A percentile compares a stretch with the other conserved stretches of the same genome.
Conservation (phyloP, 2,888 invertebrate genomes). For the Archips crataeganus region DNA sequence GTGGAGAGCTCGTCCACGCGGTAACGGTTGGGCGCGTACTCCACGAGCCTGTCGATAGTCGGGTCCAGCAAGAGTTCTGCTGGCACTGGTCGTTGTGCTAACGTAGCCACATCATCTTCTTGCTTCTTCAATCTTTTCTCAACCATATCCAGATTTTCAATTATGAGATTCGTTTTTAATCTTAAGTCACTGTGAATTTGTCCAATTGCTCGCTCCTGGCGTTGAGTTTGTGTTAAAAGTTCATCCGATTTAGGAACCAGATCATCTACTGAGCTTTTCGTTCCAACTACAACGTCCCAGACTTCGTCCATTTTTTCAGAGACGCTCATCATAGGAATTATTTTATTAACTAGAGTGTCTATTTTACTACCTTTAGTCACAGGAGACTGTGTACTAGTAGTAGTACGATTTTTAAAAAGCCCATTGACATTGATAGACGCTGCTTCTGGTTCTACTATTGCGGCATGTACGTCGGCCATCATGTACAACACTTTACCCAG, state of each 20-base stretch:
- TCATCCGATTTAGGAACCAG: slow-evolving; percentile 95
- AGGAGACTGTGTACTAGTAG: slow-evolving; percentile 87
- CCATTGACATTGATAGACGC: slow-evolving; percentile 82
- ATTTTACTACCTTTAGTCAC: slow-evolving; percentile 89
- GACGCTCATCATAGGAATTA: slow-evolving; percentile 93
- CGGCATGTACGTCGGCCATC: slow-evolving; percentile 93
- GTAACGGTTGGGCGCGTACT: slow-evolving; percentile 91
- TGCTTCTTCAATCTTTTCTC: slow-evolving; percentile 94
- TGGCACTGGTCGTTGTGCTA: slow-evolving; percentile 91
- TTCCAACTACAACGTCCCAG: slow-evolving; percentile 95
- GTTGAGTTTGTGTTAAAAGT: slow-evolving; percentile 92
- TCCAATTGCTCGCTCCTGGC: slow-evolving; percentile 94
- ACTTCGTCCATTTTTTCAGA: slow-evolving; percentile 97
- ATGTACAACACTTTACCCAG: slow-evolving; percentile 91
- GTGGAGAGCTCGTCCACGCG: slow-evolving; percentile 74
- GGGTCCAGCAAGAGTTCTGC: slow-evolving; percentile 90
- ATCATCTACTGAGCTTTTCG: slow-evolving; percentile 94
- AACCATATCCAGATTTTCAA: slow-evolving; percentile 94
- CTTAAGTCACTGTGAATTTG: slow-evolving; percentile 94
- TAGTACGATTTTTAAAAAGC: slow-evolving; percentile 82
- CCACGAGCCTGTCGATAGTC: slow-evolving; percentile 91
- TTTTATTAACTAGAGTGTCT: slow-evolving; percentile 92
- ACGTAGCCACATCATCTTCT: slow-evolving; percentile 92
- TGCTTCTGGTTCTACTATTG: slow-evolving; percentile 91
- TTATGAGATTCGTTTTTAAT: slow-evolving; percentile 93